A percentile compares a stretch with the other conserved stretches of the same genome.
These are phyloP conservation scores for Nycteola revayana DNA, from an alignment of 2,888 invertebrate species.

Conservation along the genomic window DNA sequence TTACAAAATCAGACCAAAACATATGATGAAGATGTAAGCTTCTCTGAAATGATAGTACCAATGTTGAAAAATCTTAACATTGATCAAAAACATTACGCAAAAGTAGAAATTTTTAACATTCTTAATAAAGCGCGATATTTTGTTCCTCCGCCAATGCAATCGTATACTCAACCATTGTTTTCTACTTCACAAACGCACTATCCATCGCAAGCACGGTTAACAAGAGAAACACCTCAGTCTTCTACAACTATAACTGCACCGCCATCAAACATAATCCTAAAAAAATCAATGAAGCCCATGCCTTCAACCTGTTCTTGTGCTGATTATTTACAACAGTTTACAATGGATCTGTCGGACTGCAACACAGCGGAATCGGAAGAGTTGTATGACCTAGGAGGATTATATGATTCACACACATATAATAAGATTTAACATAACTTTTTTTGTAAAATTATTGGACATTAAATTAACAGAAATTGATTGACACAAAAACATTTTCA, in stretches of 20 bases:
- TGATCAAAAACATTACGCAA: constrained; percentile 6
- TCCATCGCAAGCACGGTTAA: background rate
- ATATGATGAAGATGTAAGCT: constrained; percentile 8
- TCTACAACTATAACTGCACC: background rate
- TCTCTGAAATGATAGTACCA: constrained; percentile 9
- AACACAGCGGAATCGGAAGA: background rate
- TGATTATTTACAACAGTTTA: background rate
- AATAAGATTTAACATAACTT: too few relatives aligned
- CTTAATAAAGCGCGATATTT: constrained; percentile 3
- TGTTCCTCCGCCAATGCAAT: constrained; percentile 1
- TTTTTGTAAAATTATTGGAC: background rate
- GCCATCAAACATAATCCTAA: background rate
- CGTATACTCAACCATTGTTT: background rate
- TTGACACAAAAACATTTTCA: background rate
- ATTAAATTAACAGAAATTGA: background rate
- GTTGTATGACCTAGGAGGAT: background rate
- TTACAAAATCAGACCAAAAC: constrained; percentile 4
- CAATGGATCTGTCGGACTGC: background rate
- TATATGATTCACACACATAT: background rate
- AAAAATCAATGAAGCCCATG: background rate
- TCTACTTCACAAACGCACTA: background rate
- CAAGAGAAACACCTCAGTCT: background rate
- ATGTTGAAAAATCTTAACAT: constrained; percentile 1
- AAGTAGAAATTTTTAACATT: constrained; percentile 5
- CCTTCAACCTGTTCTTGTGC: background rate